These are phyloP conservation scores for Anabacerthia variegaticeps DNA, from an alignment of 2,797 vertebrate species.

Conservation along the genomic window DNA sequence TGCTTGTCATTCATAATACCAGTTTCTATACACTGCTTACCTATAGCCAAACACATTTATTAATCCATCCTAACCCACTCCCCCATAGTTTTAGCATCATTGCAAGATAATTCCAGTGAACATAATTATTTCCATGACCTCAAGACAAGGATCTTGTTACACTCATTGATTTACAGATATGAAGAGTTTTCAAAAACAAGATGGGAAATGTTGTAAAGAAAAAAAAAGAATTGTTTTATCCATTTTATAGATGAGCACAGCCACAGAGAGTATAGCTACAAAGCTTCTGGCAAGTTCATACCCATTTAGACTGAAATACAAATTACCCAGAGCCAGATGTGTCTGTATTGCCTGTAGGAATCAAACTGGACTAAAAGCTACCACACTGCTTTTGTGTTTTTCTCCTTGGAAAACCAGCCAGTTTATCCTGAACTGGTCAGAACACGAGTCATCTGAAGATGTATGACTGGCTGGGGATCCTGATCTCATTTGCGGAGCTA, in stretches of 20 bases:
- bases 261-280: background rate
- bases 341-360: background rate
- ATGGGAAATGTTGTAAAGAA: background rate
- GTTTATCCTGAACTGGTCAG: background rate
- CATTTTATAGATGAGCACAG: background rate
- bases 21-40: background rate
- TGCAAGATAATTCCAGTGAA: background rate
- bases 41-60: background rate
- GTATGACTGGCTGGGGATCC: fast-evolving
- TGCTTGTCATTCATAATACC: background rate
- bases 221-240: background rate
- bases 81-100: background rate
- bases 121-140: background rate
- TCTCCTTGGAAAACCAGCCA: background rate
- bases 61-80: background rate
- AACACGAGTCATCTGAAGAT: background rate
- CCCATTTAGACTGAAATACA: background rate
- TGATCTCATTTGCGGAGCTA: background rate
- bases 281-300: background rate
- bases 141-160: background rate
- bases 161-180: background rate
- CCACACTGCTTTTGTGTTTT: background rate
- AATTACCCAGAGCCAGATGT: background rate
- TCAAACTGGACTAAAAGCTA: background rate
- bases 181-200: background rate